Evolutionary conservation across 2,797 vertebrate species (phyloP).

Genomic region (Siniperca obscura): DNA sequence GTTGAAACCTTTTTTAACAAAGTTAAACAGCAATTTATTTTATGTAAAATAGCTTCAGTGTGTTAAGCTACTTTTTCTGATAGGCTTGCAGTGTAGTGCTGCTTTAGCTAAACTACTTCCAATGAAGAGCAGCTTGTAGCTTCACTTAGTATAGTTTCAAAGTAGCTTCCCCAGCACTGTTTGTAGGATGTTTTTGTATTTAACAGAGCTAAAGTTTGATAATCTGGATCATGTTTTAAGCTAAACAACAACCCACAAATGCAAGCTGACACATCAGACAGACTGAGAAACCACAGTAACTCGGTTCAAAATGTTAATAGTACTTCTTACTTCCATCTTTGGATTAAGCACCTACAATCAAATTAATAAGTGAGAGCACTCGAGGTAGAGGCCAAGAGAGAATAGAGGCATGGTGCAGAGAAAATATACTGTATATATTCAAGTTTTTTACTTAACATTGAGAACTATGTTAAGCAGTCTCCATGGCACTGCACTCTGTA

Average conservation of each 20-base stretch:
- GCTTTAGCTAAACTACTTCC: not conserved
- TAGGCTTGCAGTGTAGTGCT: not conserved
- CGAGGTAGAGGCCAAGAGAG: not conserved
- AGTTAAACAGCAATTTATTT: not conserved
- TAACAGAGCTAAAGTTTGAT: not conserved
- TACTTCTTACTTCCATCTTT: not conserved
- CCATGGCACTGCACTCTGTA: too few relatives aligned
- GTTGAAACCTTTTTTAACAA: not conserved
- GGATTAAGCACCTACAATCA: not conserved
- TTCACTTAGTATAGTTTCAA: not conserved
- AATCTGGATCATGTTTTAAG: not conserved
- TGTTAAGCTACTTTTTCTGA: not conserved
- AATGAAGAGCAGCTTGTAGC: not conserved
- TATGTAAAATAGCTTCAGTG: not conserved
- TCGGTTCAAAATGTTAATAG: conserved; percentile 5
- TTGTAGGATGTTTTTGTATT: not conserved
- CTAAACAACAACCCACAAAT: not conserved
- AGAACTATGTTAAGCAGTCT: not conserved
- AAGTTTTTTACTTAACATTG: not conserved
- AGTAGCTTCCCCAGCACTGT: not conserved
- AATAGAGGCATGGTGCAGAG: not conserved
- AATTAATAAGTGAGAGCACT: not conserved
- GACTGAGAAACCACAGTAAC: not conserved
- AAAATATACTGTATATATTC: not conserved
- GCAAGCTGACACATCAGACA: conserved; percentile 3